A percentile compares a stretch with the other conserved stretches of the same genome.
Conservation (phyloP, 2,888 invertebrate genomes). For the Conus canariensis region DNA sequence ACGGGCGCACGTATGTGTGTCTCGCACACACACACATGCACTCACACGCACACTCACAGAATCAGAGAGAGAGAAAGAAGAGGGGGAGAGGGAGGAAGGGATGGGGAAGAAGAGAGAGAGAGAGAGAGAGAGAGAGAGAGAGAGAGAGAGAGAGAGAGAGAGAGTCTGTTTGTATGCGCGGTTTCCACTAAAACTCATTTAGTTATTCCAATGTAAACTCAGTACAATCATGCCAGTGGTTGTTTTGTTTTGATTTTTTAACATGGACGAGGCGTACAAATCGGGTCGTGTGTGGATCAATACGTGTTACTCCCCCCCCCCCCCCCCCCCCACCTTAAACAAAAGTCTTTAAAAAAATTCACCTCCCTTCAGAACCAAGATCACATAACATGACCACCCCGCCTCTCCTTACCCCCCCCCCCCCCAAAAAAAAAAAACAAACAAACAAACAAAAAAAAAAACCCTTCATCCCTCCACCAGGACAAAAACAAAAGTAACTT, state of each 20-base stretch:
- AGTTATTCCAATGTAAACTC: background rate
- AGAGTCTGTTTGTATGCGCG: background rate
- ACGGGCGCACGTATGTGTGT: background rate
- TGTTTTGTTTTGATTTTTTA: too few species aligned
- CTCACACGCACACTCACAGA: too few species aligned
- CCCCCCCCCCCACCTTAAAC: too few species aligned
- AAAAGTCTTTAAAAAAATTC: background rate
- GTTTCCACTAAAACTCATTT: background rate
- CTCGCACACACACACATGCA: too few species aligned
- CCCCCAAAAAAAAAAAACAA: too few species aligned
- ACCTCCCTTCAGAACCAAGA: background rate
- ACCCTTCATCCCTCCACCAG: too few species aligned
- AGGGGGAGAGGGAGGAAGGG: background rate
- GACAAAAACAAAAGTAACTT: too few species aligned
- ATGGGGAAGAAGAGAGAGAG: background rate
- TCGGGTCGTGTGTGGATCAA: background rate
- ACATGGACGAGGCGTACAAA: background rate
- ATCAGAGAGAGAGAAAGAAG: background rate
- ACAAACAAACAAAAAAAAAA: too few species aligned
- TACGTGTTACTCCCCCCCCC: background rate
- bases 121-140: background rate
- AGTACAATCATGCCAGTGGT: too few species aligned
- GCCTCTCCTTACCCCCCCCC: too few species aligned
- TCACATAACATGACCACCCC: too few species aligned
- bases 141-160: background rate